Percentiles rank a stretch among this genome's conserved stretches.
Conservation (phyloP, 2,888 invertebrate genomes). For the Eupelmus urozonus region DNA sequence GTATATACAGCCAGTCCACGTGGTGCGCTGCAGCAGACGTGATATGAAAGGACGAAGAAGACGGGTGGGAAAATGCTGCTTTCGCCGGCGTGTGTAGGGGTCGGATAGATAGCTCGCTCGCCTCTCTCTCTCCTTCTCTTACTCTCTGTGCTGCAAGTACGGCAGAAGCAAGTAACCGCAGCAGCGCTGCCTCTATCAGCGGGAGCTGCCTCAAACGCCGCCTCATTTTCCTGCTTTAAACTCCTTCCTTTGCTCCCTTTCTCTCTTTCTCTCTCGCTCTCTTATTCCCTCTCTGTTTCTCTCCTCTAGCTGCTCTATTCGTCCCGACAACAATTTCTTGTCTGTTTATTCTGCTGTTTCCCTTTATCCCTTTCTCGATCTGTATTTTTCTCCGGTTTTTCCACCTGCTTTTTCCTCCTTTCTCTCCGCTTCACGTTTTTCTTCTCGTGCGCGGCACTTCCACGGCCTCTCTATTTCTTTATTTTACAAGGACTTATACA, state of each 20-base stretch:
- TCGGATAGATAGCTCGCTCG: not conserved
- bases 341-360: not conserved
- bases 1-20: not conserved
- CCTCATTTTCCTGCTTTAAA: conserved; percentile 55
- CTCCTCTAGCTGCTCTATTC: not conserved
- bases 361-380: not conserved
- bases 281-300: not conserved
- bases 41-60: conserved; percentile 25
- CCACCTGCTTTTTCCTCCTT: no score
- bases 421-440: no score
- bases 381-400: not conserved
- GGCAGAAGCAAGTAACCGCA: conserved; percentile 31
- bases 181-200: conserved; percentile 30
- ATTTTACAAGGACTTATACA: not conserved
- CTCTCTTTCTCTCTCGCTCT: conserved; percentile 11
- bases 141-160: not conserved
- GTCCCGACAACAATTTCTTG: not conserved
- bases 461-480: not conserved
- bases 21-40: conserved; percentile 25
- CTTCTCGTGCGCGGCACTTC: not conserved
- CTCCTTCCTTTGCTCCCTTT: conserved; percentile 6
- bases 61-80: conserved; percentile 16
- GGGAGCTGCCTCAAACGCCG: conserved; percentile 48
- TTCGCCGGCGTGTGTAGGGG: not conserved
- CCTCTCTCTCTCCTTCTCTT: no score